Evolutionary conservation across 2,113 vertebrate genomes (phyloP).

Genomic region (Phrynosoma blainvillii): DNA sequence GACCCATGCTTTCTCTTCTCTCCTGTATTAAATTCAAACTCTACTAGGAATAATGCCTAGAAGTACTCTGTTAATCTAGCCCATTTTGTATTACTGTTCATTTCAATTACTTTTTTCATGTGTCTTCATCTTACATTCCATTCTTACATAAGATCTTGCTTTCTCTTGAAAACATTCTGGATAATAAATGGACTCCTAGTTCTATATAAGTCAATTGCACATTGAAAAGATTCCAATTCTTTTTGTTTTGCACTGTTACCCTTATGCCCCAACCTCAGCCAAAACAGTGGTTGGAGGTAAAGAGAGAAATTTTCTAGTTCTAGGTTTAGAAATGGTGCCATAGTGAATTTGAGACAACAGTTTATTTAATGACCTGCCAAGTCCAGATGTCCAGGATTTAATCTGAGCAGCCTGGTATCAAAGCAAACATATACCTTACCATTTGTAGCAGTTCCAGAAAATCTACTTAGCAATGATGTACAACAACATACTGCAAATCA

Average conservation of each 20-base stretch:
- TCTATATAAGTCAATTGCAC: conserved; percentile 5
- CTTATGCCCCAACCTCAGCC: neutral
- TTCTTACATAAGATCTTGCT: conserved; percentile 10
- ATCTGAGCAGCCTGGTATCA: too few species aligned
- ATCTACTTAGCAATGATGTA: too few species aligned
- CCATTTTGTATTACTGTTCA: conserved; percentile 10
- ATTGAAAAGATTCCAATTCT: neutral
- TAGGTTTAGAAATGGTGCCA: too few species aligned
- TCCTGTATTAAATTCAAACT: conserved; percentile 2
- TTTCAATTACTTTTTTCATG: conserved; percentile 31
- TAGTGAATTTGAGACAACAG: too few species aligned
- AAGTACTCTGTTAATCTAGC: neutral
- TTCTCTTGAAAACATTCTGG: conserved; percentile 3
- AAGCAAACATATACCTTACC: too few species aligned
- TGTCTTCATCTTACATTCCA: conserved; percentile 21
- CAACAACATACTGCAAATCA: too few species aligned
- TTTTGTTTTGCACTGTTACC: neutral
- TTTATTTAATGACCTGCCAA: too few species aligned
- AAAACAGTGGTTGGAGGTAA: neutral
- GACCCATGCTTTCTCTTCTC: neutral
- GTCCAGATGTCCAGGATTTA: too few species aligned
- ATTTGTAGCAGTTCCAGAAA: too few species aligned
- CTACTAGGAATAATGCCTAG: neutral
- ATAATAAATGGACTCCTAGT: conserved; percentile 21
- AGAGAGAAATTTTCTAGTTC: too few species aligned